Evolutionary conservation across 2,888 invertebrate species (phyloP), one percentile per base, ranked within the genome.

Genomic region (Heterodera filipjevi): DNA sequence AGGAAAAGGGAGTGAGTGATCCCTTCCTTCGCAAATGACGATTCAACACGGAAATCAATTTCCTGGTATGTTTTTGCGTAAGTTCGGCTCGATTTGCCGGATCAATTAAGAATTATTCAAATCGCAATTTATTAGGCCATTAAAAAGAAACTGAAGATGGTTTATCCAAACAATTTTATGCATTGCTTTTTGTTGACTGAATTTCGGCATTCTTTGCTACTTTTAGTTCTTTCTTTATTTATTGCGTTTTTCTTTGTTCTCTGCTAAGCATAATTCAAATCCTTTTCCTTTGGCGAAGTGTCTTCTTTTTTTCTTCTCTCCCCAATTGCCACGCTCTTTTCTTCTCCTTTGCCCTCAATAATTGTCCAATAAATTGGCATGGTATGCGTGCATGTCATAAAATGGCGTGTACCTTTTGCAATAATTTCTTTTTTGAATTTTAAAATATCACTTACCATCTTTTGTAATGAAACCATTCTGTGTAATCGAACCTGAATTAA

Each of bases 381-480:
- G 75, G 33, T 75, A 75, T 27, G 75, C 75, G 68, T 66, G 44
- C 75, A 75, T 75, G n/a, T 75, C 75, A 16, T 75, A 75, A 33
- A 75, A 75, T 22, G 75, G 75, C 10, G 46, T 64, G 46, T 75
- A 75, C 75, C 75, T 75, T 27, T 16, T 32, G 10, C 59, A 27
- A 27, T 10, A 3, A 59, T 10, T 27, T 19, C 5, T 10, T 8
- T 59, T 27, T 59, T 6, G 44, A 19, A 32, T 22, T 14, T 66
- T 32, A 33, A 32, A 10, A 19, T 14, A 30, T 75, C 1, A 19
- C 8, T 32, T 3, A 75, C 75, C 75, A 75, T 66, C 75, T 39
- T 68, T 75, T 75, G 66, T 75, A 75, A 19, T 75, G 64, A 22
- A 66, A 75, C 75, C 75, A 75, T 75, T 75, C 75, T 19, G 59